Evolutionary conservation across 2,888 invertebrate genomes (phyloP), one percentile per base, ranked within the genome.

Genomic region (Drosophila rellima): DNA sequence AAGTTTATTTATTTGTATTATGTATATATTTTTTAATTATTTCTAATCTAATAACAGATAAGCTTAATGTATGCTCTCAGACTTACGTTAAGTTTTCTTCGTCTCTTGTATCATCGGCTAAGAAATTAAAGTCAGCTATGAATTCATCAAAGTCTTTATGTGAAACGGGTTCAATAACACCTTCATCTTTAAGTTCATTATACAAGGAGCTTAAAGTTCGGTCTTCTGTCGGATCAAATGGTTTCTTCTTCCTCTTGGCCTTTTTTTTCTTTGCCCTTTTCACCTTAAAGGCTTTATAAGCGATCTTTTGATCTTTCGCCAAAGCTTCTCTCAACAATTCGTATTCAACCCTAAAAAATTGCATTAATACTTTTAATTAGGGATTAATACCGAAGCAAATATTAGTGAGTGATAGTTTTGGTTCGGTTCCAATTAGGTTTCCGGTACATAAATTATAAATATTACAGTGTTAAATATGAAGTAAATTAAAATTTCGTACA

Each of bases 41-140:
- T n/a, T 45, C 7, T 26, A 45, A 26, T 45, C 3, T 23, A 7
- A 7, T 26, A 26, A 26, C 6, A 23, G 23, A 4, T 23, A 3
- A 20, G 20, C 3, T 0, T 23, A 23, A 23, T 26, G 26, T 26
- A 23, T 23, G 4, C 6, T 23, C 5, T 23, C 15, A 6, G 31
- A 70, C 82, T 73, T 78, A 90, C 90, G 82, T 82, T n/a, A 84
- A 70, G 29, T 70, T 62, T 18, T 88, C 62, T 29, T 81, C 84
- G 70, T 89, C 82, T 42, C 92, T 84, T 6, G 92, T 90, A 33
- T 94, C 93, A 74, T 92, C 93, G 44, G 94, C 94, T 45, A 93
- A 90, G 84, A 94, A 94, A 60, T 94, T 94, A 42, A 94, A 94
- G 78, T 96, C 96, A 0, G 96, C 96, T 51, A 94, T 92, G 88